Base-by-base conservation (phyloP, 2,888 invertebrate species). In the Hipparchia semele region DNA sequence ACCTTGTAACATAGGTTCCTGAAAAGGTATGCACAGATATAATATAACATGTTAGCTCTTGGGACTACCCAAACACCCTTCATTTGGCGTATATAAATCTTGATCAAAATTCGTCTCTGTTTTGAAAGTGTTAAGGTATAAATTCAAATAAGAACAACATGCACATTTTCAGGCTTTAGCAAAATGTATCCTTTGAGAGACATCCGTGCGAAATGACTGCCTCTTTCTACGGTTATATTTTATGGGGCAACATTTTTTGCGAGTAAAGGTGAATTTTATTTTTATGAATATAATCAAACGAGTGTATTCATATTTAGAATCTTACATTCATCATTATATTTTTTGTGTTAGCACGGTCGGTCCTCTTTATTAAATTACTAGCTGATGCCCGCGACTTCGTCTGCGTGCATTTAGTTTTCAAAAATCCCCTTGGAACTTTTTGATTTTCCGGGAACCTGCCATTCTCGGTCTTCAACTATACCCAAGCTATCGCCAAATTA, bases 121-220 rank as follows among this genome's bases (percentile, higher is more conserved):
- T 49, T 5, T 8, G 8, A 23, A 61, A 59, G 45, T 2, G 10
- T 1, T 64, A 69, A 70, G 64, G 60, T 56, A 49, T 45, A 72
- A 69, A 72, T 4, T 59, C 23, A 51, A 56, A 66, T 71, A 62
- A 33, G 62, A 49, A 60, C 8, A n/a, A 10, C 4, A 72, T 39
- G 45, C 23, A 39, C 46, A 53, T 72, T 74, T 23, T 75, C 71
- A 71, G 65, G 70, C 39, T 39, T 67, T 45, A 71, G 61, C 71
- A 62, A 71, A 51, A 75, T 77, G 67, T 67, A 64, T 75, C 77
- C 75, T 74, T 59, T 61, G 77, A 72, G 76, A 73, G 58, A 76
- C 73, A 72, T 73, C 71, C 68, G 58, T 61, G 67, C 67, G 70
- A 74, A 76, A 77, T 77, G 73, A 77, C 75, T 66, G 73, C 72